Evolutionary conservation across 2,888 invertebrate genomes (phyloP).

Genomic region (Caenorhabditis wallacei): DNA sequence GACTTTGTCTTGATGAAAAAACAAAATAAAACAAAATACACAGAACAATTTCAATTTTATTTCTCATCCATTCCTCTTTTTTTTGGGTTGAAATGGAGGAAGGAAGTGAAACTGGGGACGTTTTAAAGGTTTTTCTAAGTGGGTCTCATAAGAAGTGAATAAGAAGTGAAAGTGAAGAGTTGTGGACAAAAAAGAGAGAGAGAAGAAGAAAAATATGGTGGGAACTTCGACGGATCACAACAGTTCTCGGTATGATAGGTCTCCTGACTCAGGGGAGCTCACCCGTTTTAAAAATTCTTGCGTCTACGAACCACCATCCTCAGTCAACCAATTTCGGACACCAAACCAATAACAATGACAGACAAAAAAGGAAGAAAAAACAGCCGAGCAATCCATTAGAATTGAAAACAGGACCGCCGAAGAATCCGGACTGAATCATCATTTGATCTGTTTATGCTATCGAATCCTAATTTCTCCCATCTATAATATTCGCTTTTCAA

Average conservation of each 20-base stretch:
- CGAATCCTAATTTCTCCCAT: constrained; percentile 7
- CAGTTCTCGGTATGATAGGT: constrained; percentile 20
- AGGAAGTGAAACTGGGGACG: constrained; percentile 25
- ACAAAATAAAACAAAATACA: background rate
- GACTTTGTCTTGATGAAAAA: background rate
- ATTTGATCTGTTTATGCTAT: constrained; percentile 13
- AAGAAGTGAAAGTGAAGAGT: constrained; percentile 21
- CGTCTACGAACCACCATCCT: constrained; percentile 26
- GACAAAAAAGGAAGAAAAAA: constrained; percentile 7
- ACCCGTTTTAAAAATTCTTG: constrained; percentile 47
- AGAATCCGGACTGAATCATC: constrained; percentile 46
- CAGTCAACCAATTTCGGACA: constrained; percentile 21
- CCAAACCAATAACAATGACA: constrained; percentile 50
- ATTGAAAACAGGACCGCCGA: constrained; percentile 40
- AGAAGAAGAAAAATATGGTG: constrained; percentile 40
- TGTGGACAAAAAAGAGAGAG: background rate
- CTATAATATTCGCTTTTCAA: background rate
- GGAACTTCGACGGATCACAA: constrained; percentile 1
- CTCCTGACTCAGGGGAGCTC: constrained; percentile 35
- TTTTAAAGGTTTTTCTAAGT: constrained; percentile 27
- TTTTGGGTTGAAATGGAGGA: background rate
- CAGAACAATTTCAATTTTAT: background rate
- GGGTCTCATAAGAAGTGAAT: constrained; percentile 20
- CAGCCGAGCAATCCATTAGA: constrained; percentile 50
- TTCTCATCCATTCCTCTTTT: background rate